Conservation (phyloP, 2,797 vertebrate species). For the Girardinus metallicus region DNA sequence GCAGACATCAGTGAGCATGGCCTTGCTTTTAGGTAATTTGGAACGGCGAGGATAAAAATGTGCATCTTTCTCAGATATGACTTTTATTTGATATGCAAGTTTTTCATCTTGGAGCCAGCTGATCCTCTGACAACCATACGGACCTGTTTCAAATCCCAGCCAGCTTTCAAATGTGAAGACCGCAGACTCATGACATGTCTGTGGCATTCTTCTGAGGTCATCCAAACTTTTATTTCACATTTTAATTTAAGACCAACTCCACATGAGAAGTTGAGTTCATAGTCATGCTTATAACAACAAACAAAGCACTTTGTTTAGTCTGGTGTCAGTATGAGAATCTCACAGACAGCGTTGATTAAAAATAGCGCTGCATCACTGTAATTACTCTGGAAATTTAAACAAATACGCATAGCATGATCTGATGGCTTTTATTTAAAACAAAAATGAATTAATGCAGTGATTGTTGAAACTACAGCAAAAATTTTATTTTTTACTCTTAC, state of each 20-base stretch:
- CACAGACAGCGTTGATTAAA: not conserved
- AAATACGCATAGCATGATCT: not conserved
- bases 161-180: slow-evolving; percentile 5
- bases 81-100: too few relatives aligned
- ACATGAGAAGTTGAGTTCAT: slow-evolving; percentile 7
- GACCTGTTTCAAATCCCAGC: slow-evolving; percentile 22
- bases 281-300: slow-evolving; percentile 1
- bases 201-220: slow-evolving; percentile 10
- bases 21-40: slow-evolving; percentile 11
- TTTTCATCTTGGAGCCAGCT: slow-evolving; percentile 27
- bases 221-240: not conserved
- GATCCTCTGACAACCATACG: slow-evolving; percentile 38
- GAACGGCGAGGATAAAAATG: slow-evolving; percentile 23
- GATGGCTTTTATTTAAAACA: not conserved
- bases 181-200: slow-evolving; percentile 16
- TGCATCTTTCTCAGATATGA: slow-evolving; percentile 29
- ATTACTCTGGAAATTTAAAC: not conserved
- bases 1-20: not conserved
- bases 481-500: not conserved
- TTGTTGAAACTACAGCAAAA: not conserved
- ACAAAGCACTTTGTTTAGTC: slow-evolving; percentile 3
- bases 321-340: not conserved
- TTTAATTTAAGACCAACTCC: slow-evolving; percentile 3
- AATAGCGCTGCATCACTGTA: not conserved
- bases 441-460: not conserved